Conservation (phyloP, 2,113 vertebrate genomes). For the Cichladusa arquata region DNA sequence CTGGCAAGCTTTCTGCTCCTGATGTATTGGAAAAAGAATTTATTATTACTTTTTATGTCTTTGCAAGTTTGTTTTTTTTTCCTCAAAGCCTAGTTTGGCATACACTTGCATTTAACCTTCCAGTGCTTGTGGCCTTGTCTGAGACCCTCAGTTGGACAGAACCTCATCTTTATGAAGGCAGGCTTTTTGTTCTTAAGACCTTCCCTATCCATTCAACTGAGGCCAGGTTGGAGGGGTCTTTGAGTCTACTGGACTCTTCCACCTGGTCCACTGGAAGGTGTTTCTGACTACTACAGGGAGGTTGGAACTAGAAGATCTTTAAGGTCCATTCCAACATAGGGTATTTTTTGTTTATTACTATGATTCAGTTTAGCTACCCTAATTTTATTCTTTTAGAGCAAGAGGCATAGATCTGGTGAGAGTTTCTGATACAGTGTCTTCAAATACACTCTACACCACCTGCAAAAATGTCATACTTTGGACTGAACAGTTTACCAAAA, state of each 20-base stretch:
- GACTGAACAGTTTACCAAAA: neutral
- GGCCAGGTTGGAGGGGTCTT: neutral
- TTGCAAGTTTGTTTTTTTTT: neutral
- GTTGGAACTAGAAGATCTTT: neutral
- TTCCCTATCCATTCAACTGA: neutral
- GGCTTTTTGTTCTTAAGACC: neutral
- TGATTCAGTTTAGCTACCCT: neutral
- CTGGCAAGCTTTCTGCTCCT: slow-evolving; percentile 27
- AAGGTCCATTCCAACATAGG: neutral
- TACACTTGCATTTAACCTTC: neutral
- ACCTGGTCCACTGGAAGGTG: neutral
- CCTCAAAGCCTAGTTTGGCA: neutral
- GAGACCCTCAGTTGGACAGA: neutral
- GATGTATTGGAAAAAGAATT: slow-evolving; percentile 46
- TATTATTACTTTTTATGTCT: slow-evolving; percentile 17
- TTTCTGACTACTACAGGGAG: neutral
- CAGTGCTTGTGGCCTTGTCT: neutral
- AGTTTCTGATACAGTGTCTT: neutral
- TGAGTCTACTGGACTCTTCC: neutral
- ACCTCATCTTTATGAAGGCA: neutral
- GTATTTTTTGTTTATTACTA: neutral
- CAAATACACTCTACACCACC: neutral
- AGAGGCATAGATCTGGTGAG: rapidly evolving
- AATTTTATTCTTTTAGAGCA: neutral
- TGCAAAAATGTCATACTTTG: neutral